phyloP scores from a whole-genome alignment of 2,113 vertebrate species.

The Romanogobio albipinnatus region DNA sequence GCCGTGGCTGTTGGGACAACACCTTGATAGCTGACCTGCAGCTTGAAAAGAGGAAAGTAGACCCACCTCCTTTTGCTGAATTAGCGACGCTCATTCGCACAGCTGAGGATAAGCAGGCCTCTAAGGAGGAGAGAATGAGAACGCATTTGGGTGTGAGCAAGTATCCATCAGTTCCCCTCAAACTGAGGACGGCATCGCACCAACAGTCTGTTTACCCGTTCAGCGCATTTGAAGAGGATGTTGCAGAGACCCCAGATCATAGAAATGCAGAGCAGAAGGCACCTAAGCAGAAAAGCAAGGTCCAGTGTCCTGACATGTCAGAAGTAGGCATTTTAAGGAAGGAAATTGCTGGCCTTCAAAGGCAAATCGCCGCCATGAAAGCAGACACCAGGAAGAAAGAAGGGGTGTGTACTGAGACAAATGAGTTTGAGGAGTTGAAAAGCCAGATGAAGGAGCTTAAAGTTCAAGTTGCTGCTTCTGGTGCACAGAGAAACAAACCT shows the following conservation, averaged over 20 bases:
- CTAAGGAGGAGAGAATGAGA: not conserved
- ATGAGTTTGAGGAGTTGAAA: too few species aligned
- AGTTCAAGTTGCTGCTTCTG: not conserved
- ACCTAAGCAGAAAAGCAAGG: not conserved
- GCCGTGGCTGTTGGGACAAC: too few species aligned
- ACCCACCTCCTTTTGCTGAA: not conserved
- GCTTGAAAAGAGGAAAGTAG: too few species aligned
- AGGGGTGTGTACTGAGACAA: not conserved
- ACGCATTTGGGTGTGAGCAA: not conserved
- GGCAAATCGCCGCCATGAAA: not conserved
- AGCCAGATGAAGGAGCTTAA: too few species aligned
- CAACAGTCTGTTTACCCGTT: not conserved
- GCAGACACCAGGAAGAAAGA: too few species aligned
- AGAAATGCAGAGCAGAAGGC: not conserved
- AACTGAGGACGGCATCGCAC: not conserved
- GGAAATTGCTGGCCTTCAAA: not conserved
- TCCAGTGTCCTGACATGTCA: not conserved
- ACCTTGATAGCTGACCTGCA: too few species aligned
- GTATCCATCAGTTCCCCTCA: not conserved
- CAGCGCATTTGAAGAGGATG: not conserved
- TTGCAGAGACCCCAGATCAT: not conserved
- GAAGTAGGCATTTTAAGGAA: not conserved
- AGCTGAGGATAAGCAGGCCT: not conserved
- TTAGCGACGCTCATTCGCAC: not conserved
- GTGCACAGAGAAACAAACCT: not conserved